Conservation (phyloP, 2,797 vertebrate species). For the Malacoraja senta region DNA sequence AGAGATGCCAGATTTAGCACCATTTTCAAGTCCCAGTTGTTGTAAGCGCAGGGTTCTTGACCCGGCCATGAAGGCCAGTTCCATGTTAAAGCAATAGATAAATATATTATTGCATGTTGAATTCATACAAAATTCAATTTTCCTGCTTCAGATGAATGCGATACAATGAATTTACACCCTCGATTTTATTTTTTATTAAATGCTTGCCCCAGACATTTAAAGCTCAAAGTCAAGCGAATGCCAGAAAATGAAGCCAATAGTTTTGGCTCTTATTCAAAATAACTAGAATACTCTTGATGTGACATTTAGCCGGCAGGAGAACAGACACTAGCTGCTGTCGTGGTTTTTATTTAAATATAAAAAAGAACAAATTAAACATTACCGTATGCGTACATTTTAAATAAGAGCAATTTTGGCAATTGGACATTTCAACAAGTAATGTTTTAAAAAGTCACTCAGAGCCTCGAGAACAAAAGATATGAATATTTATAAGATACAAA, state of each 20-base stretch:
- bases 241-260: slow-evolving; percentile 1
- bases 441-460: neutral
- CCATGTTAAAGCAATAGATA: neutral
- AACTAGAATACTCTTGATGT: slow-evolving; percentile 12
- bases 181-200: neutral
- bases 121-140: neutral
- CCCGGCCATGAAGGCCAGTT: too few relatives aligned
- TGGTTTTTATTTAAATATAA: slow-evolving; percentile 12
- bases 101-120: neutral
- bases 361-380: slow-evolving; percentile 21
- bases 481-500: neutral
- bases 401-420: neutral
- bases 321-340: neutral
- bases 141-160: neutral
- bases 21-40: too few relatives aligned
- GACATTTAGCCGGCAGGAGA: slow-evolving; percentile 12
- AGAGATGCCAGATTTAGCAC: too few relatives aligned
- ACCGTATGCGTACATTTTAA: neutral
- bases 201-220: neutral
- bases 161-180: neutral
- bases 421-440: neutral
- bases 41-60: too few relatives aligned
- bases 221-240: neutral
- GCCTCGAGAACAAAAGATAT: neutral
- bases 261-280: slow-evolving; percentile 8